A percentile compares a stretch with the other conserved stretches of the same genome.
Evolutionary conservation across 64 coral and sea anemone species (phyloP).

Genomic region (Acropora yongei): DNA sequence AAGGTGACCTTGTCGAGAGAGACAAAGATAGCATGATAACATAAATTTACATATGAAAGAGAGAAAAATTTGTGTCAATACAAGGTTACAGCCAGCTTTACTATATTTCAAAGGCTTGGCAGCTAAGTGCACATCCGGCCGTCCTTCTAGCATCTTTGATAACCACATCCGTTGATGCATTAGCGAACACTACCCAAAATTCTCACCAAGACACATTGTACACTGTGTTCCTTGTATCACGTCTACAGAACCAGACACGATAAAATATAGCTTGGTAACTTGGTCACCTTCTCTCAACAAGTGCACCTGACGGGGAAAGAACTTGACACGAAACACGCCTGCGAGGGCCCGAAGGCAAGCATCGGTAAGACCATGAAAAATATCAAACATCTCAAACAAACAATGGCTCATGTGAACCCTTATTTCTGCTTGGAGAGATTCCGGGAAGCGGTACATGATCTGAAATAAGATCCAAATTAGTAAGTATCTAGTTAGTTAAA

Average conservation of each 20-base stretch:
- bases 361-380: conserved; percentile 70
- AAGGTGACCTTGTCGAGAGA: no score
- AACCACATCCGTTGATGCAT: no score
- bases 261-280: conserved; percentile 77
- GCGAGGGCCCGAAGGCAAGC: conserved; percentile 73
- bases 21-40: no score
- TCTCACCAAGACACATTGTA: conserved; percentile 70
- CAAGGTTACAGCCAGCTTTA: no score
- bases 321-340: conserved; percentile 51
- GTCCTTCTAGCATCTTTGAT: no score
- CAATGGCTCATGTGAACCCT: conserved; percentile 66
- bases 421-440: conserved; percentile 89
- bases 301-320: conserved; percentile 70
- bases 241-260: conserved; percentile 82
- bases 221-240: conserved; percentile 64
- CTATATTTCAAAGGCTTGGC: no score
- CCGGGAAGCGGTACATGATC: conserved; percentile 85
- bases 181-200: no score
- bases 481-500: no score
- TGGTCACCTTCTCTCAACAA: conserved; percentile 86
- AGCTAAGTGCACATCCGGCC: no score
- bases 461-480: conserved; percentile 6
- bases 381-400: conserved; percentile 59
- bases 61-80: no score
- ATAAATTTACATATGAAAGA: no score